Evolutionary conservation across 2,797 vertebrate genomes (phyloP).

Genomic region (Cossypha polioptera): DNA sequence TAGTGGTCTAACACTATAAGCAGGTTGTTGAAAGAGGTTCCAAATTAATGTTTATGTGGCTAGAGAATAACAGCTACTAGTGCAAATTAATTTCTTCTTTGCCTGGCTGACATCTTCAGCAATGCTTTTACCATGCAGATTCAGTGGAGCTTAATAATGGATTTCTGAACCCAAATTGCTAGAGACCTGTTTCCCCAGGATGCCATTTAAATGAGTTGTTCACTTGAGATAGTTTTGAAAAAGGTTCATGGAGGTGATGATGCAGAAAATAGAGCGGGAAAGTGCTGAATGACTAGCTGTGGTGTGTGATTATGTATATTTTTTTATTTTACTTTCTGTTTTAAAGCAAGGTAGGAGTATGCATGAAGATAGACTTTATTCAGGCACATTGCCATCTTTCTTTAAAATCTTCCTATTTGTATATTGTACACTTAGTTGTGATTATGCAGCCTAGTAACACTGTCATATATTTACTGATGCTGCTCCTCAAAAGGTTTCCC

Average conservation of each 20-base stretch:
- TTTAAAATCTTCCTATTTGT: neutral
- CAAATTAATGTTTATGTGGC: neutral
- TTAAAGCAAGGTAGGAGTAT: neutral
- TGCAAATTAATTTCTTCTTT: neutral
- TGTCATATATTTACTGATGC: neutral
- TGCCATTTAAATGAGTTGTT: neutral
- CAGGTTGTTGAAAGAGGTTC: neutral
- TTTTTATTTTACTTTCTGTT: neutral
- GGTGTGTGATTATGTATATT: neutral
- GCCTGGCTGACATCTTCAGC: neutral
- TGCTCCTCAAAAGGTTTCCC: neutral
- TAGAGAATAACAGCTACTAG: neutral
- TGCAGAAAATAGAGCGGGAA: neutral
- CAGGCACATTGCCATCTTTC: neutral
- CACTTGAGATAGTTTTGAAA: neutral
- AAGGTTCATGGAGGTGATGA: neutral
- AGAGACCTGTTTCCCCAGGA: neutral
- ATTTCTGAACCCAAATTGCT: neutral
- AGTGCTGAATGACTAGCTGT: neutral
- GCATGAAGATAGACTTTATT: neutral
- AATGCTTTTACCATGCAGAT: neutral
- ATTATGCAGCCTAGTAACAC: neutral
- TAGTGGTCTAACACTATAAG: neutral
- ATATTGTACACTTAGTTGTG: neutral
- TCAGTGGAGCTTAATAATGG: neutral